Evolutionary conservation across 2,888 invertebrate genomes (phyloP).

Genomic region (Noctuana brunneofusca): DNA sequence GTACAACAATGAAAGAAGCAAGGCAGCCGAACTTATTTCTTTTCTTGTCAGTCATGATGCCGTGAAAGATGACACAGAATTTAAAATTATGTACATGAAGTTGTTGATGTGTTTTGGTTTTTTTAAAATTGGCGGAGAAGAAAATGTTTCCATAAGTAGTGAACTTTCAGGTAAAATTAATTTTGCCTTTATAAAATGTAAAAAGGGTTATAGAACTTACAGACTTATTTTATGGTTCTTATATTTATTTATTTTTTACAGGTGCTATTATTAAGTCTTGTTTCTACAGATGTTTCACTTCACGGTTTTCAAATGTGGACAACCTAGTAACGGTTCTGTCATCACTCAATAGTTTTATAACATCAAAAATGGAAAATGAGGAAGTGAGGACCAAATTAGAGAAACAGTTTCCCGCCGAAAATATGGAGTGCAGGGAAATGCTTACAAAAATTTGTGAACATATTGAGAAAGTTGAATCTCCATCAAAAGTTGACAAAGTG

Average conservation of each 20-base stretch:
- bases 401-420: conserved; percentile 81
- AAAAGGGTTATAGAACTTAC: background rate
- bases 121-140: conserved; percentile 81
- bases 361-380: conserved; percentile 77
- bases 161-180: conserved; percentile 82
- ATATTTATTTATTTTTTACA: conserved; percentile 45
- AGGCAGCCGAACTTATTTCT: conserved; percentile 81
- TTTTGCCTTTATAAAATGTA: background rate
- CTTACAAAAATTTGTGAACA: conserved; percentile 80
- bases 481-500: conserved; percentile 82
- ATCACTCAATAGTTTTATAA: conserved; percentile 82
- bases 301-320: conserved; percentile 85
- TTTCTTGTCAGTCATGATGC: conserved; percentile 81
- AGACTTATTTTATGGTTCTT: background rate
- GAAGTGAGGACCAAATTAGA: conserved; percentile 78
- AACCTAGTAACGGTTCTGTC: conserved; percentile 83
- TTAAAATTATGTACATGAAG: conserved; percentile 85
- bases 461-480: conserved; percentile 77
- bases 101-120: conserved; percentile 85
- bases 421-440: conserved; percentile 84
- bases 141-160: conserved; percentile 76
- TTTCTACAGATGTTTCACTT: conserved; percentile 87
- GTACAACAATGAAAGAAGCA: conserved; percentile 87
- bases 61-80: conserved; percentile 82
- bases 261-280: conserved; percentile 86